Conservation (phyloP, 2,113 vertebrate genomes). For the Baryphthengus martii region DNA sequence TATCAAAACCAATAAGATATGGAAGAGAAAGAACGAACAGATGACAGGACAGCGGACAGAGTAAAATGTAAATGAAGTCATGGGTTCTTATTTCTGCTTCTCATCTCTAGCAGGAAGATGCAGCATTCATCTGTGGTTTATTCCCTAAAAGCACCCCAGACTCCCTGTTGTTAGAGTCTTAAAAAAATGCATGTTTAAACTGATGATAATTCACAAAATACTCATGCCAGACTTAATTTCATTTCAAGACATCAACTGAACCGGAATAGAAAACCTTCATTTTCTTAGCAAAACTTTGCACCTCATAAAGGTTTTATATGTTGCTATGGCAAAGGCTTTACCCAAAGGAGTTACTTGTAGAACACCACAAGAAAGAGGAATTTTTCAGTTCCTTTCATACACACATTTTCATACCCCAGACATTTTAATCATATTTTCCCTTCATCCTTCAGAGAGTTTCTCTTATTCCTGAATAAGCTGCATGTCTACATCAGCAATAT, state of each 20-base stretch:
- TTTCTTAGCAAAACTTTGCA: conserved; percentile 66
- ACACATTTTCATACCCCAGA: conserved; percentile 14
- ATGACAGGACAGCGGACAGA: background rate
- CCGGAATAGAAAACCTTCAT: conserved; percentile 46
- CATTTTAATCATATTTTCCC: conserved; percentile 2
- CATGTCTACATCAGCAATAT: background rate
- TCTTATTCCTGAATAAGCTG: conserved; percentile 16
- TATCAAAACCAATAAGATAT: background rate
- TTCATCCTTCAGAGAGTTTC: conserved; percentile 20
- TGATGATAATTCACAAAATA: conserved; percentile 28
- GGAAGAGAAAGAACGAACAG: background rate
- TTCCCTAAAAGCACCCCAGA: background rate
- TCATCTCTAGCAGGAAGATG: background rate
- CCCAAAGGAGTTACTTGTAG: conserved; percentile 3
- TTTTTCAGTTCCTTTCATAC: conserved; percentile 32
- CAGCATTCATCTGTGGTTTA: background rate
- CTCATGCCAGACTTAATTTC: conserved; percentile 44
- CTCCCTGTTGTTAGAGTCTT: background rate
- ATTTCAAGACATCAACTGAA: conserved; percentile 52
- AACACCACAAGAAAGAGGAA: background rate
- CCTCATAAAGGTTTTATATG: conserved; percentile 67
- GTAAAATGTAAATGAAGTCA: background rate
- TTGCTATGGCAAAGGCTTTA: conserved; percentile 33
- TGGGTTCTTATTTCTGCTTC: background rate
- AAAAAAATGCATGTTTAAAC: conserved; percentile 27